Percentiles rank a stretch among this genome's conserved stretches.
Evolutionary conservation across 1,140 invertebrate species (phyloP).

Genomic region (Drosophila carrolli): DNA sequence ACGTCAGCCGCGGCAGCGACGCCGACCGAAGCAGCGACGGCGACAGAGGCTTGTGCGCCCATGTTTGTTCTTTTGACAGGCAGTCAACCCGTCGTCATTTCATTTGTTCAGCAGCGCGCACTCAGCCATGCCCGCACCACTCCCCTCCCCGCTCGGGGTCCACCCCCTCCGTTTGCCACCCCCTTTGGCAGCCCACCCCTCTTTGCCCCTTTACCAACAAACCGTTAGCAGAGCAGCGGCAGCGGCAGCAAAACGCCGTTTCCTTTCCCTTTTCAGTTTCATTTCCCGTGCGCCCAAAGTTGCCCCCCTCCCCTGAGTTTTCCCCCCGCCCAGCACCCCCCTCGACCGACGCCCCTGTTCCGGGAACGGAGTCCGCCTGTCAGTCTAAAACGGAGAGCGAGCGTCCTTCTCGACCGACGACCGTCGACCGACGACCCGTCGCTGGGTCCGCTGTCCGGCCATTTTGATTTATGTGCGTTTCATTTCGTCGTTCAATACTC

Average conservation of each 20-base stretch:
- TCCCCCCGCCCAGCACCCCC: conserved; percentile 3
- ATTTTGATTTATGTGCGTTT: conserved; percentile 85
- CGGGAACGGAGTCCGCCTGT: conserved; percentile 60
- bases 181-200: conserved; percentile 28
- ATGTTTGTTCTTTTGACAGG: conserved; percentile 85
- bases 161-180: conserved; percentile 22
- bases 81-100: conserved; percentile 85
- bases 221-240: conserved; percentile 47
- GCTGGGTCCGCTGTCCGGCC: conserved; percentile 78
- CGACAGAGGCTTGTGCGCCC: conserved; percentile 72
- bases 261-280: conserved; percentile 83
- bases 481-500: conserved; percentile 84
- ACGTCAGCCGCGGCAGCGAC: conserved; percentile 19
- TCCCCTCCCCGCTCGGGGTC: conserved; percentile 32
- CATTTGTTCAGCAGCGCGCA: conserved; percentile 83
- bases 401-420: conserved; percentile 28
- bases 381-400: conserved; percentile 64
- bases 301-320: conserved; percentile 34
- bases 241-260: conserved; percentile 73
- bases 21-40: conserved; percentile 18
- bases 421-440: conserved; percentile 65
- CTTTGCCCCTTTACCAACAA: conserved; percentile 20
- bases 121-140: conserved; percentile 73
- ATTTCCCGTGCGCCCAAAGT: conserved; percentile 75
- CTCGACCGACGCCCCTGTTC: conserved; percentile 13